Percentiles rank a stretch among this genome's conserved stretches.
phyloP scores from a whole-genome alignment of 1,140 invertebrate genomes.

The Chrysoperla carnea region DNA sequence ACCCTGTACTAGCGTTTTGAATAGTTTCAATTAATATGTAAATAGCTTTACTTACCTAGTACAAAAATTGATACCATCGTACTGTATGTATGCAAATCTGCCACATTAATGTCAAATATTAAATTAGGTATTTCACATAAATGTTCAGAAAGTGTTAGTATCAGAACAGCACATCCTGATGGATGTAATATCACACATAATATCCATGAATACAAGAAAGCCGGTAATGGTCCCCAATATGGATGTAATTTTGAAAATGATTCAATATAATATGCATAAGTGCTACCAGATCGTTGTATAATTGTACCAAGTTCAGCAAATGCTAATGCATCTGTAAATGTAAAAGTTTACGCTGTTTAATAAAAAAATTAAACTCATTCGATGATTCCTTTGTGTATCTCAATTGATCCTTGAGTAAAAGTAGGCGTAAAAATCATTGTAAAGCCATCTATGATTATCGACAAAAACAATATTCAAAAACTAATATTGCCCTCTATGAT shows the following conservation, averaged over 20 bases:
- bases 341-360: conserved; percentile 3
- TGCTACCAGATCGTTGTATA: conserved; percentile 56
- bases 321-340: conserved; percentile 44
- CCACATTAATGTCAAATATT: conserved; percentile 3
- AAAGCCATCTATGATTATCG: too few species aligned
- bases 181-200: conserved; percentile 54
- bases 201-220: conserved; percentile 60
- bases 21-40: too few species aligned
- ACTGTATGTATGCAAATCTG: conserved; percentile 27
- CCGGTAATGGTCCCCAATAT: conserved; percentile 47
- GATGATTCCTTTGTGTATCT: too few species aligned
- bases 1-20: too few species aligned
- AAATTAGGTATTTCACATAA: conserved; percentile 38
- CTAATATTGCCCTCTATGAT: too few species aligned
- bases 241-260: conserved; percentile 39
- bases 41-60: conserved; percentile 25
- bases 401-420: too few species aligned
- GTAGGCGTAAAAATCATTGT: too few species aligned
- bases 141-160: conserved; percentile 61
- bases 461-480: too few species aligned
- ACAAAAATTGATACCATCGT: conserved; percentile 43
- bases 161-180: conserved; percentile 51
- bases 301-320: conserved; percentile 62
- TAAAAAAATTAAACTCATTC: too few species aligned
- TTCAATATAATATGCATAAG: conserved; percentile 55